These are phyloP conservation scores for Tiphia femorata DNA, from an alignment of 2,888 invertebrate species.

Conservation along the genomic window DNA sequence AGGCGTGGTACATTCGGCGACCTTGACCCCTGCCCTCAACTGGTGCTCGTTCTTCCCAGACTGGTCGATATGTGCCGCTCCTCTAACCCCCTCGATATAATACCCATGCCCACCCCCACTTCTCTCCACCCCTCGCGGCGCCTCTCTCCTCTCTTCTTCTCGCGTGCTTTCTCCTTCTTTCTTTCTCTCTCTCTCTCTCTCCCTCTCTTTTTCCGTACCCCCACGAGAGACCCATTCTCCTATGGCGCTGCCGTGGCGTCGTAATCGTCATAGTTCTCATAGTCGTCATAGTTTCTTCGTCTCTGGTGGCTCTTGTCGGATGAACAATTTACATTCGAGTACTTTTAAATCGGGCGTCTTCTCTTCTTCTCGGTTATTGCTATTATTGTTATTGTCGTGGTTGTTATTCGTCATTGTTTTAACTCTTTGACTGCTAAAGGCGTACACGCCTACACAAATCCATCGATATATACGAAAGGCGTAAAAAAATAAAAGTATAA, in stretches of 20 bases:
- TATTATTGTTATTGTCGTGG: not conserved
- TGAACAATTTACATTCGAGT: too few species aligned
- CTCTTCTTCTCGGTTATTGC: not conserved
- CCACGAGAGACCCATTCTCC: constrained; percentile 2
- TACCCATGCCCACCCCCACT: constrained; percentile 23
- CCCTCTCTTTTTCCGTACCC: constrained; percentile 2
- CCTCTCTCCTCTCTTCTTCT: constrained; percentile 1
- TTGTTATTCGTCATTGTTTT: not conserved
- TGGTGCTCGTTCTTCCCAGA: constrained; percentile 59
- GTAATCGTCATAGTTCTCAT: not conserved
- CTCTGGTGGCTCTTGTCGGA: not conserved
- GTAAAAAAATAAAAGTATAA: too few species aligned
- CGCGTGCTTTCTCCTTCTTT: not conserved
- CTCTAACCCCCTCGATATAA: constrained; percentile 40
- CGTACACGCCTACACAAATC: not conserved
- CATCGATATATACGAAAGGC: too few species aligned
- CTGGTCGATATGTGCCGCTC: constrained; percentile 62
- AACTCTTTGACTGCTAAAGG: not conserved
- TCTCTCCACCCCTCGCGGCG: not conserved
- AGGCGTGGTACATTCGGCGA: constrained; percentile 58
- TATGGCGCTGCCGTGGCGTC: not conserved
- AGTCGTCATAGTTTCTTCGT: not conserved
- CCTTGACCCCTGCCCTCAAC: constrained; percentile 66
- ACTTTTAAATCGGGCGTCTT: too few species aligned
- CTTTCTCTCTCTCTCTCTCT: constrained; percentile 2